Evolutionary conservation across 2,888 invertebrate species (phyloP).

Genomic region (Gandaritis pyraliata): DNA sequence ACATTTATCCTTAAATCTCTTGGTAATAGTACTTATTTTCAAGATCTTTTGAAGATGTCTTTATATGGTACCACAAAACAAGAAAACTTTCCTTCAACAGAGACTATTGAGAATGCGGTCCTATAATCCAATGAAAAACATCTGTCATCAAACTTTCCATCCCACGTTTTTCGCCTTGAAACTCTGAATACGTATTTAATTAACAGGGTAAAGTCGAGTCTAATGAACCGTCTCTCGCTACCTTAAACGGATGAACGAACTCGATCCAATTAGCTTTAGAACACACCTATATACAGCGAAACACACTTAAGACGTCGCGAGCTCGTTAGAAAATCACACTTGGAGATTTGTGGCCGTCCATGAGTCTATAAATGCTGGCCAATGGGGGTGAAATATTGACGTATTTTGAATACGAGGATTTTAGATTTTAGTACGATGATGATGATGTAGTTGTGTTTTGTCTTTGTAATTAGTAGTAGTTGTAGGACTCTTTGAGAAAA

Average conservation of each 20-base stretch:
- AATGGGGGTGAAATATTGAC: conserved; percentile 15
- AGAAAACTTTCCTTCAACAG: not conserved
- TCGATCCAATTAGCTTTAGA: conserved; percentile 76
- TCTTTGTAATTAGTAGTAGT: too few species aligned
- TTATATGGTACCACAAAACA: not conserved
- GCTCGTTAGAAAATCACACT: conserved; percentile 66
- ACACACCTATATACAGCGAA: conserved; percentile 75
- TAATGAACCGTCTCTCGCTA: conserved; percentile 73
- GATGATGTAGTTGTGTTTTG: too few species aligned
- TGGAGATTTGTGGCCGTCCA: conserved; percentile 49
- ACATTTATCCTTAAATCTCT: too few species aligned
- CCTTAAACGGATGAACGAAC: conserved; percentile 78
- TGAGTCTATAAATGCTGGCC: conserved; percentile 44
- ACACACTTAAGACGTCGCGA: conserved; percentile 71
- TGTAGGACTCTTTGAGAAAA: too few species aligned
- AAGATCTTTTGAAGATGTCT: too few species aligned
- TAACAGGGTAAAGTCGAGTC: conserved; percentile 69
- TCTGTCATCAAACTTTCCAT: not conserved
- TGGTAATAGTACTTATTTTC: too few species aligned
- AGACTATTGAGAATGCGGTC: not conserved
- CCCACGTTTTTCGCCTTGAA: conserved; percentile 32
- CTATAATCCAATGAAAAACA: not conserved
- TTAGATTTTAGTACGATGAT: too few species aligned
- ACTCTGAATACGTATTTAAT: conserved; percentile 68
- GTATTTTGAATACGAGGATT: not conserved